Evolutionary conservation across 2,113 vertebrate genomes (phyloP).

Genomic region (Spea bombifrons): DNA sequence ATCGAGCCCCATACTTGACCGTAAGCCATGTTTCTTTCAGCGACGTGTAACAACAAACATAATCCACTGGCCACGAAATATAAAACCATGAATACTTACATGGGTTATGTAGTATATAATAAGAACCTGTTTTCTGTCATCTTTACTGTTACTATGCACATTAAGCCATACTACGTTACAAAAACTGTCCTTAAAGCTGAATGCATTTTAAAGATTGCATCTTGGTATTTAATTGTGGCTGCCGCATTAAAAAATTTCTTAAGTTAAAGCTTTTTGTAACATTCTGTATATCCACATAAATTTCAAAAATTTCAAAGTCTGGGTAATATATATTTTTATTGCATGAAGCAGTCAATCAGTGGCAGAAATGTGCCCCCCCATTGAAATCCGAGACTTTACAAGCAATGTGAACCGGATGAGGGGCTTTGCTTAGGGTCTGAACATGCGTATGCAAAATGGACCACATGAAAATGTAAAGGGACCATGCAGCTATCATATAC

Average conservation of each 20-base stretch:
- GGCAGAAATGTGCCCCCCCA: no score
- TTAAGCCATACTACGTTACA: not conserved
- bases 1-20: not conserved
- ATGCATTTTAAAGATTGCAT: slow-evolving; percentile 7
- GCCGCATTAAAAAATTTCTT: not conserved
- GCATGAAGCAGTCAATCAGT: no score
- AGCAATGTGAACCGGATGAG: no score
- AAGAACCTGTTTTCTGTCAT: slow-evolving; percentile 9
- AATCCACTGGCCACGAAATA: not conserved
- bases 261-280: not conserved
- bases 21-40: not conserved
- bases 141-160: not conserved
- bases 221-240: not conserved
- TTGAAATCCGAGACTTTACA: no score
- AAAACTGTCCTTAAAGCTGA: slow-evolving; percentile 5
- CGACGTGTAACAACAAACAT: not conserved
- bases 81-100: not conserved
- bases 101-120: slow-evolving; percentile 14
- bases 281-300: no score
- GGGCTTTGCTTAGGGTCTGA: no score
- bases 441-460: no score
- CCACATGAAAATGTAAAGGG: no score
- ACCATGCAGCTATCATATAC: no score
- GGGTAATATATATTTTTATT: no score
- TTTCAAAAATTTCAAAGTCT: no score